Evolutionary conservation across 2,797 vertebrate genomes (phyloP), one percentile per base, ranked within the genome.

Genomic region (Eupleurogrammus muticus): DNA sequence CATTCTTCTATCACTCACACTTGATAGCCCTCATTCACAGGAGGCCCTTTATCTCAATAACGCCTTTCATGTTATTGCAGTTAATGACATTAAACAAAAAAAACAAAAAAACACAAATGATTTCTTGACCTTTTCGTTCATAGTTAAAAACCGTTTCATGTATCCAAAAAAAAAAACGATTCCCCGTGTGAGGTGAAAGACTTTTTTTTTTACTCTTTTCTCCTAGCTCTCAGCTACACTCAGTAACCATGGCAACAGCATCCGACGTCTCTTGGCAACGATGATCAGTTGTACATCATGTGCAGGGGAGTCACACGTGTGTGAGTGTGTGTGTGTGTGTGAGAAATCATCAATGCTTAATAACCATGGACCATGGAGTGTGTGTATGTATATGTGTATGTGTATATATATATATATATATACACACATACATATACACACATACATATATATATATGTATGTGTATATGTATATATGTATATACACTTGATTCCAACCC

Each of bases 11-110:
- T 56, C 63, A 70, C 17, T 68, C 73, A 70, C 59, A 70, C 52
- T 60, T 36, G 5, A 55, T 11, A 72, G 73, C 68, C 73, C 79
- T 81, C 82, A 63, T 55, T 79, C 60, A 54, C 16, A 78, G 57
- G 62, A 73, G 64, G 54, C 64, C 70, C 56, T 75, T 73, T 62
- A 61, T 56, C 59, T 77, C 70, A 76, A 38, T 74, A 67, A 80
- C 85, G 63, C 74, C 58, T 80, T 69, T 77, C 70, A 47, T 55
- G 40, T 87, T 84, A 90, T 90, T 90, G 84, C 89, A 84, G 73
- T 81, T 77, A 74, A 83, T 66, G 63, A 87, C 74, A 70, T 20
- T 53, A 2, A 6, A 17, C 11, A 66, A n/a, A 84, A 64, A n/a
- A 84, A 64, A 81, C 38, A 84, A 64, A n/a, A 84, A 64, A 81